A percentile compares a stretch with the other conserved stretches of the same genome.
These are phyloP conservation scores for Pachypeltis micranthus DNA, from an alignment of 1,140 invertebrate genomes.

Conservation along the genomic window DNA sequence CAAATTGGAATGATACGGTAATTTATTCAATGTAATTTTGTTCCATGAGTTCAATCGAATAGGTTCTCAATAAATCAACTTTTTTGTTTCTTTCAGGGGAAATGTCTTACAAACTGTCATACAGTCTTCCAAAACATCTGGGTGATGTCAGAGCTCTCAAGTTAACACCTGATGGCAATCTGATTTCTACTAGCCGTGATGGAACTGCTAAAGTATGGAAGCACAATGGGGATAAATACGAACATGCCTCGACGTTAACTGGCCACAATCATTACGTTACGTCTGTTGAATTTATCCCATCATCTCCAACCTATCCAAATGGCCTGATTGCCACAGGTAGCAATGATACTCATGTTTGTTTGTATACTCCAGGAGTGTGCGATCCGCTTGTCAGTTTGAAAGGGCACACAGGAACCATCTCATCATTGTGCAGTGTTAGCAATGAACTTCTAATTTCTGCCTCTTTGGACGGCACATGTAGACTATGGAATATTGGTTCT, in stretches of 20 bases:
- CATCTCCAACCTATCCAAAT: slow-evolving; percentile 51
- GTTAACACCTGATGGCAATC: slow-evolving; percentile 49
- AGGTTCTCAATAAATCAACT: neutral
- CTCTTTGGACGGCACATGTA: slow-evolving; percentile 83
- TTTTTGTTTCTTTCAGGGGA: neutral
- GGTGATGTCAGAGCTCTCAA: slow-evolving; percentile 69
- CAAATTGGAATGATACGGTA: no score
- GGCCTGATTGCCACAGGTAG: slow-evolving; percentile 79
- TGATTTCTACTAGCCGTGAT: slow-evolving; percentile 78
- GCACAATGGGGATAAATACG: slow-evolving; percentile 44
- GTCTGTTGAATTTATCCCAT: slow-evolving; percentile 59
- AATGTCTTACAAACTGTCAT: slow-evolving; percentile 56
- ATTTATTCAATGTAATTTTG: neutral
- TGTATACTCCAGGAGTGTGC: slow-evolving; percentile 53
- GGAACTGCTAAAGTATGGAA: slow-evolving; percentile 74
- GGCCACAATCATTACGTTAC: slow-evolving; percentile 81
- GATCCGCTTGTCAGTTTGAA: slow-evolving; percentile 47
- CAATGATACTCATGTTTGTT: slow-evolving; percentile 72
- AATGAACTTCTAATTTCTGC: slow-evolving; percentile 44
- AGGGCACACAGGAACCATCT: slow-evolving; percentile 58
- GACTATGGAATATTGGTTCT: slow-evolving; percentile 51
- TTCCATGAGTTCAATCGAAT: neutral
- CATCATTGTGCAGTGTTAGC: slow-evolving; percentile 38
- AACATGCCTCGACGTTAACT: neutral
- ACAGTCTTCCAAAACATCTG: slow-evolving; percentile 62